Evolutionary conservation across 2,888 invertebrate species (phyloP), one percentile per base, ranked within the genome.

Genomic region (Athalia cordata): DNA sequence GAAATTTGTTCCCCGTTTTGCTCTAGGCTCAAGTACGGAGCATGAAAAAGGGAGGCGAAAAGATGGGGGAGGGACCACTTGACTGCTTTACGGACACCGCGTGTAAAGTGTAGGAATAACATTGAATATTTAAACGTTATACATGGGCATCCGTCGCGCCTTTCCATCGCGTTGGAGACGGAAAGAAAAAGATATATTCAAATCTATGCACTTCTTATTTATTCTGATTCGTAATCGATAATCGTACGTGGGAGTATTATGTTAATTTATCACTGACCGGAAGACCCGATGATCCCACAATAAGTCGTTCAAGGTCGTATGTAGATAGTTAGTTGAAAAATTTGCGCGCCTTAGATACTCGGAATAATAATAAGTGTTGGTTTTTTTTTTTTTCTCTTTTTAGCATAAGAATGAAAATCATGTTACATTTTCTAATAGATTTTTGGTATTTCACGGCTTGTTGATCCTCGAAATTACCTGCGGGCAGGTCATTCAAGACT

Each of bases 71-170:
- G 68, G 65, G 62, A 85, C 85, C 87, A 87, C 87, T 87, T 88
- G 87, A 87, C 87, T 87, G 86, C 84, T 81, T 81, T 80, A 82
- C 82, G 81, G 82, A 81, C 80, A 83, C 83, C 84, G 64, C 52
- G 85, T 86, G 86, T 81, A 87, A 87, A 87, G 87, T 87, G 87
- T 83, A 86, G 82, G 83, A 87, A 88, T 85, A 87, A 87, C 75
- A 75, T 75, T 75, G 75, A 75, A 75, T 75, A 75, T 75, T 75
- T 62, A 75, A 75, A 75, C 75, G 59, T 57, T 62, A 75, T 29
- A 29, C 75, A 62, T 75, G 75, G 64, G 75, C 62, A 8, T 29
- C 29, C 29, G 2, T 29, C 29, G 29, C 29, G 29, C n/a, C n/a
- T n/a, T n/a, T n/a, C n/a, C 29, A 29, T 29, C 29, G 29, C 29